Percentiles rank a stretch among this genome's conserved stretches.
Evolutionary conservation across 2,888 invertebrate species (phyloP).

Genomic region (Pyrgus malvae): DNA sequence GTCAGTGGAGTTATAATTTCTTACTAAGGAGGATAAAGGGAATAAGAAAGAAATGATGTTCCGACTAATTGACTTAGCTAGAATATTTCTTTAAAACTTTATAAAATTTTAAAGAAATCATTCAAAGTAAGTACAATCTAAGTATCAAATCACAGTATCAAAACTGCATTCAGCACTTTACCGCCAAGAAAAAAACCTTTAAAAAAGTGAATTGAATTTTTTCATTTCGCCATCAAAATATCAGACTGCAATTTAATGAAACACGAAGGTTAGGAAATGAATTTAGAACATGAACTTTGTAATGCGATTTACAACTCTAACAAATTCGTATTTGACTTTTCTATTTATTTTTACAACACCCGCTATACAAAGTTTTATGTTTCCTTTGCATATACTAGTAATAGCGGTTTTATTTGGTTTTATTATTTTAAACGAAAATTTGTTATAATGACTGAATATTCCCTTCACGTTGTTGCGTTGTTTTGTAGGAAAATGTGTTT

Average conservation of each 20-base stretch:
- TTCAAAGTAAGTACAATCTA: not conserved
- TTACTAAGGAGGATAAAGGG: too few relatives aligned
- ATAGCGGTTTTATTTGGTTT: too few relatives aligned
- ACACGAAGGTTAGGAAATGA: conserved; percentile 37
- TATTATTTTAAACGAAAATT: too few relatives aligned
- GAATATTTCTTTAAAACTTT: too few relatives aligned
- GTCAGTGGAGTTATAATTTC: too few relatives aligned
- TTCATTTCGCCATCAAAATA: conserved; percentile 38
- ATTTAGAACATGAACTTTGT: conserved; percentile 34
- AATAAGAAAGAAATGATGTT: too few relatives aligned
- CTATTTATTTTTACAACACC: conserved; percentile 2
- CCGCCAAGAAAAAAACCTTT: conserved; percentile 4
- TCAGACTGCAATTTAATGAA: conserved; percentile 42
- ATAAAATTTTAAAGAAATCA: too few relatives aligned
- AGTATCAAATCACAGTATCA: not conserved
- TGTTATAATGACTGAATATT: too few relatives aligned
- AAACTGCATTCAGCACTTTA: not conserved
- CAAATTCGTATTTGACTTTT: conserved; percentile 8
- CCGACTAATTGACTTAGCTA: too few relatives aligned
- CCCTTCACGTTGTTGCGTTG: too few relatives aligned
- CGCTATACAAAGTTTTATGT: not conserved
- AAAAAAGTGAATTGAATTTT: conserved; percentile 22
- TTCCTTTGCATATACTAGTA: too few relatives aligned
- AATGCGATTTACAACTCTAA: conserved; percentile 14
- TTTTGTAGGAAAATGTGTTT: too few relatives aligned